Evolutionary conservation across 2,113 vertebrate species (phyloP).

Genomic region (Silurus asotus): DNA sequence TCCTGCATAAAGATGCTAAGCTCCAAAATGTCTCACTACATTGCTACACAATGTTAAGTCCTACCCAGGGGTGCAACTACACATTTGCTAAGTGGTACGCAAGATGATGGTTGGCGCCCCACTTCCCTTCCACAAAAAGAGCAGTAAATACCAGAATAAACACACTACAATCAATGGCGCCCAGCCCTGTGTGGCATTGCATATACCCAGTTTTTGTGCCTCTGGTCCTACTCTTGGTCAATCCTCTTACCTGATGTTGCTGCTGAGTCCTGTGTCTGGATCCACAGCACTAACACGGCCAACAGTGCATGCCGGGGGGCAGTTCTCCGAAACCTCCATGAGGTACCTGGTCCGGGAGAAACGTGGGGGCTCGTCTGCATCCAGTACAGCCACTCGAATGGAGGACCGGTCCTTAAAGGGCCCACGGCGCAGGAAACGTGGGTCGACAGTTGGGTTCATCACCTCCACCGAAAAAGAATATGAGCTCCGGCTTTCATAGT

Average conservation of each 20-base stretch:
- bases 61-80: not conserved
- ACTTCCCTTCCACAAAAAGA: too few relatives aligned
- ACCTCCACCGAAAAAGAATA: conserved; percentile 88
- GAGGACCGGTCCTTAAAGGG: conserved; percentile 86
- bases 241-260: conserved; percentile 78
- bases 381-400: conserved; percentile 79
- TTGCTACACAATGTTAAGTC: not conserved
- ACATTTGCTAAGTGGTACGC: too few relatives aligned
- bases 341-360: conserved; percentile 79
- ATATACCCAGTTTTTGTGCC: too few relatives aligned
- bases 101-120: too few relatives aligned
- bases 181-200: too few relatives aligned
- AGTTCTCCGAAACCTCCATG: conserved; percentile 84
- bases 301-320: conserved; percentile 75
- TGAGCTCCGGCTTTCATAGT: conserved; percentile 83
- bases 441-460: conserved; percentile 85
- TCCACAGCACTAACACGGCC: conserved; percentile 80
- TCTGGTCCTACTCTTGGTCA: too few relatives aligned
- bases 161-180: too few relatives aligned
- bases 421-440: conserved; percentile 83
- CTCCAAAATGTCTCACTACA: not conserved
- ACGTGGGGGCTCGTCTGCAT: conserved; percentile 83
- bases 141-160: too few relatives aligned
- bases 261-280: conserved; percentile 81
- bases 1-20: not conserved